A percentile compares a stretch with the other conserved stretches of the same genome.
Conservation (phyloP, 2,888 invertebrate species). For the Oeneis ivallda region DNA sequence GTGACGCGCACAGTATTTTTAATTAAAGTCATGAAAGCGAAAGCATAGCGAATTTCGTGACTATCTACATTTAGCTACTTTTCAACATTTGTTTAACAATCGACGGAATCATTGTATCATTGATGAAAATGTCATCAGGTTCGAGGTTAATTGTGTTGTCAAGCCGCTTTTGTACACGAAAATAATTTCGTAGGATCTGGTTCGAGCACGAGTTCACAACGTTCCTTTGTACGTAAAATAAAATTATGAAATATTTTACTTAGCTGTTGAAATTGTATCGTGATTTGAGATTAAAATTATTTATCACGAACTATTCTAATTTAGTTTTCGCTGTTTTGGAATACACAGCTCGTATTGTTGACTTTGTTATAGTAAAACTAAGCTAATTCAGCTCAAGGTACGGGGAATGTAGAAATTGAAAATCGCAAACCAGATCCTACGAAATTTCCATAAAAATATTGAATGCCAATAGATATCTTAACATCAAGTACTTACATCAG, state of each 20-base stretch:
- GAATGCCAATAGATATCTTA: slow-evolving; percentile 33
- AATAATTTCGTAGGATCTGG: slow-evolving; percentile 35
- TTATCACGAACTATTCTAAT: no score
- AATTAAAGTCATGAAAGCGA: slow-evolving; percentile 42
- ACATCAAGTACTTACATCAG: slow-evolving; percentile 44
- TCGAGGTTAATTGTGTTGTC: slow-evolving; percentile 27
- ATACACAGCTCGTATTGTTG: no score
- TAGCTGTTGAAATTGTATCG: no score
- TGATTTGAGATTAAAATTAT: no score
- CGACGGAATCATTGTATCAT: slow-evolving; percentile 45
- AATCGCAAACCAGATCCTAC: slow-evolving; percentile 31
- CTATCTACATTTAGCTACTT: slow-evolving; percentile 39
- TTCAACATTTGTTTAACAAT: slow-evolving; percentile 40
- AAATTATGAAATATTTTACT: no score
- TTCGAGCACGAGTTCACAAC: background rate
- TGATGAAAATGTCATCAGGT: slow-evolving; percentile 27
- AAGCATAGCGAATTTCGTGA: slow-evolving; percentile 42
- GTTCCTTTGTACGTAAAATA: no score
- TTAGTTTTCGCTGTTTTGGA: no score
- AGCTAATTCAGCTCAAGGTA: no score
- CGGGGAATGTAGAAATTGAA: no score
- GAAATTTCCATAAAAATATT: slow-evolving; percentile 37
- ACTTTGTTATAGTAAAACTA: no score
- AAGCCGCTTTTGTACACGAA: slow-evolving; percentile 35
- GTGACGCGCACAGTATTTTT: slow-evolving; percentile 38